These are phyloP conservation scores for Hemicentrotus pulcherrimus DNA, from an alignment of 35 echinoderm and acorn worm species.

Conservation along the genomic window DNA sequence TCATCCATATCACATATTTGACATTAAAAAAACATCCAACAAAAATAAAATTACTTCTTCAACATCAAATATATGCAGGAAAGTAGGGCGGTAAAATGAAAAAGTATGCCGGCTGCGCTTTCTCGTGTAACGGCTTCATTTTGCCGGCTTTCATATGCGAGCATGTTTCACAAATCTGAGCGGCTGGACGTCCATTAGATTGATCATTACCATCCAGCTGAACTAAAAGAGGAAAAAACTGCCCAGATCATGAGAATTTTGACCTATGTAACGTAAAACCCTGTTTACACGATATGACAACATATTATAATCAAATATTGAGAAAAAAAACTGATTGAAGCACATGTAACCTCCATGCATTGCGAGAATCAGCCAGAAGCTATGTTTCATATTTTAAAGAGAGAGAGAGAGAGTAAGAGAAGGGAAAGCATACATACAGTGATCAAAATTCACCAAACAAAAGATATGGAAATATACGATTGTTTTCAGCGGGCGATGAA, in stretches of 20 bases:
- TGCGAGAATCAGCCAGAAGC: not conserved
- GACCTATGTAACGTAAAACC: not conserved
- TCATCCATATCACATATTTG: not conserved
- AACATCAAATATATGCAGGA: not conserved
- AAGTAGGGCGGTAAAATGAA: not conserved
- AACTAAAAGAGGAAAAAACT: not conserved
- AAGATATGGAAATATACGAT: not conserved
- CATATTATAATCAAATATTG: not conserved
- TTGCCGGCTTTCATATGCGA: not conserved
- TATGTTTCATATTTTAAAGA: not conserved
- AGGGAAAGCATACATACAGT: not conserved
- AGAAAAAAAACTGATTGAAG: not conserved
- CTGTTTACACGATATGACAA: not conserved
- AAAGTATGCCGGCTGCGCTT: not conserved
- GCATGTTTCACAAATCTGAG: not conserved
- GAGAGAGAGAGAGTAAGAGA: not conserved
- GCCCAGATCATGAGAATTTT: not conserved
- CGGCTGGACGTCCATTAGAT: not conserved
- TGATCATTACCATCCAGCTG: not conserved
- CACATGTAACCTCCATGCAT: not conserved
- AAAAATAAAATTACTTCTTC: not conserved
- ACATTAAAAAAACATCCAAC: not conserved
- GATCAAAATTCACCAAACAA: not conserved
- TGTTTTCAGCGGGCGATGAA: conserved; percentile 9
- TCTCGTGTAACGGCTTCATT: not conserved